Percentiles rank a stretch among this genome's conserved stretches.
Conservation (phyloP, 2,797 vertebrate genomes). For the Aphelocoma californica region DNA sequence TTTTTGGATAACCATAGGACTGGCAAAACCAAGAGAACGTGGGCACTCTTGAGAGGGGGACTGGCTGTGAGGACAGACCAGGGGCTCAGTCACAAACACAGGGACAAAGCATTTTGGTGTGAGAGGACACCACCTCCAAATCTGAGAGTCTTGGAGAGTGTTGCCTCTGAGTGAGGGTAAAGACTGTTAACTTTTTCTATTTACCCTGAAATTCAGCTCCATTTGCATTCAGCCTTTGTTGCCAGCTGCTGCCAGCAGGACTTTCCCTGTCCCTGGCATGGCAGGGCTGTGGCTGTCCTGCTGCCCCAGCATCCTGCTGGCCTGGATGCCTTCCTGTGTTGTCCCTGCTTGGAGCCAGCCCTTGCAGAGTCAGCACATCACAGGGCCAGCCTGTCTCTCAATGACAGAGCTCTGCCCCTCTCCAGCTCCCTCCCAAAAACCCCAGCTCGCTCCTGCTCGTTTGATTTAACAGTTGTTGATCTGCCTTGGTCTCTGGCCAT, state of each 20-base stretch:
- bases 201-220: neutral
- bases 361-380: neutral
- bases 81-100: neutral
- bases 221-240: neutral
- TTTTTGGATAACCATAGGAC: neutral
- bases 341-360: neutral
- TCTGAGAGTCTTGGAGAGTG: neutral
- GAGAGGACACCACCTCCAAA: neutral
- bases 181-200: neutral
- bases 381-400: neutral
- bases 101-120: neutral
- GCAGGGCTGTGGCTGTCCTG: neutral
- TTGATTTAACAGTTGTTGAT: conserved; percentile 44
- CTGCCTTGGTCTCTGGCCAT: conserved; percentile 18
- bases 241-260: neutral
- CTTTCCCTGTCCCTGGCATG: neutral
- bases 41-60: neutral
- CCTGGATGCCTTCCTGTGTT: neutral
- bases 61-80: neutral
- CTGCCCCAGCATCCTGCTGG: conserved; percentile 1
- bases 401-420: neutral
- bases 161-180: neutral
- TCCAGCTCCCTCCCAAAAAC: neutral
- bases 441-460: neutral
- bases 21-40: neutral